Evolutionary conservation across 2,888 invertebrate genomes (phyloP).

Genomic region (Synanthedon formicaeformis): DNA sequence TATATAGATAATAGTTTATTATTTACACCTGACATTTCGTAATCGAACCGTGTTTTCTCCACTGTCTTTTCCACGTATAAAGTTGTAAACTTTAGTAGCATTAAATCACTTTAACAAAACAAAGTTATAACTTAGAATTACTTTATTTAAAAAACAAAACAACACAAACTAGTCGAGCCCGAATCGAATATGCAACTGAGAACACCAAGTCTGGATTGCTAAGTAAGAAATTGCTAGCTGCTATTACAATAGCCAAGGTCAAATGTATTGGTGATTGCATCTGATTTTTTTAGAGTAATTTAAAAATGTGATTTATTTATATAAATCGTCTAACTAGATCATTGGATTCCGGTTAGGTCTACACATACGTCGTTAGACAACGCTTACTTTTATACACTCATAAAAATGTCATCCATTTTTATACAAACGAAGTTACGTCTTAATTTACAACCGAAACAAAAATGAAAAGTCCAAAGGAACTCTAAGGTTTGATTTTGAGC

Average conservation of each 20-base stretch:
- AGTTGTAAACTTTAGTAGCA: conserved; percentile 42
- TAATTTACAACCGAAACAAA: too few species aligned
- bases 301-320: background rate
- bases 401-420: too few species aligned
- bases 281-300: background rate
- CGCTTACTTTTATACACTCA: too few species aligned
- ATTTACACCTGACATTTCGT: conserved; percentile 29
- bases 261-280: background rate
- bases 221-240: background rate
- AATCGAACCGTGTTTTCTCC: conserved; percentile 31
- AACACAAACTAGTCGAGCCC: background rate
- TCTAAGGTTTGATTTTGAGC: too few species aligned
- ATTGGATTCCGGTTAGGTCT: too few species aligned
- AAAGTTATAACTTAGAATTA: conserved; percentile 5
- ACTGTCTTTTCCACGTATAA: conserved; percentile 40
- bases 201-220: background rate
- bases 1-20: background rate
- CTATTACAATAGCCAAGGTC: background rate
- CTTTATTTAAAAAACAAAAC: background rate
- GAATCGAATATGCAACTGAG: conserved; percentile 13
- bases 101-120: conserved; percentile 30
- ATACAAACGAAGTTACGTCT: too few species aligned
- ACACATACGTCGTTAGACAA: too few species aligned
- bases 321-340: too few species aligned
- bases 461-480: too few species aligned